A percentile compares a stretch with the other conserved stretches of the same genome.
Evolutionary conservation across 2,888 invertebrate species (phyloP).

Genomic region (Hetaerina titia): DNA sequence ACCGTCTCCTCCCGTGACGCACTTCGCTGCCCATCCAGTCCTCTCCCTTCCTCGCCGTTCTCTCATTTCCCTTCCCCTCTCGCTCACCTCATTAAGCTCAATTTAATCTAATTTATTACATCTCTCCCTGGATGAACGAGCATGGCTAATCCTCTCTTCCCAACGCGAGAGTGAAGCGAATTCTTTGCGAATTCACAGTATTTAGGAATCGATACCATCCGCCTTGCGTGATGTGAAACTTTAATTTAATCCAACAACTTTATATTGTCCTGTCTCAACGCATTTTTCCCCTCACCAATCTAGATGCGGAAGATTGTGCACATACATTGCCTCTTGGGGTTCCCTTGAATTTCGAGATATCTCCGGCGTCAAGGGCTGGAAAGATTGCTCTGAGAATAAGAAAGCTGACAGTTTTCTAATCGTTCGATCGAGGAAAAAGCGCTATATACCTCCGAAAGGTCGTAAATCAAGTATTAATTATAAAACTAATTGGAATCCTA

Average conservation of each 20-base stretch:
- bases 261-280: too few relatives aligned
- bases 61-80: neutral
- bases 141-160: neutral
- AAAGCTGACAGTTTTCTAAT: too few relatives aligned
- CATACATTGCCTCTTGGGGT: too few relatives aligned
- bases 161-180: neutral
- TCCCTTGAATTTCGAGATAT: too few relatives aligned
- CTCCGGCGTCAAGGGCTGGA: too few relatives aligned
- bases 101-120: conserved; percentile 31
- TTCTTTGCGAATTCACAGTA: neutral
- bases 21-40: neutral
- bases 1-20: neutral
- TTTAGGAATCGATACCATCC: neutral
- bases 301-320: too few relatives aligned
- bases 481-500: too few relatives aligned
- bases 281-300: too few relatives aligned
- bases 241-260: neutral
- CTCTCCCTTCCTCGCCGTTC: neutral
- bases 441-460: too few relatives aligned
- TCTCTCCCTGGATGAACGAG: neutral
- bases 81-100: conserved; percentile 5
- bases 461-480: too few relatives aligned
- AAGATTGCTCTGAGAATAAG: too few relatives aligned
- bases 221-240: neutral
- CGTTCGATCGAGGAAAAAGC: too few relatives aligned